Evolutionary conservation across 2,113 vertebrate genomes (phyloP), one percentile per base, ranked within the genome.

Genomic region (Cyprinus carpio): DNA sequence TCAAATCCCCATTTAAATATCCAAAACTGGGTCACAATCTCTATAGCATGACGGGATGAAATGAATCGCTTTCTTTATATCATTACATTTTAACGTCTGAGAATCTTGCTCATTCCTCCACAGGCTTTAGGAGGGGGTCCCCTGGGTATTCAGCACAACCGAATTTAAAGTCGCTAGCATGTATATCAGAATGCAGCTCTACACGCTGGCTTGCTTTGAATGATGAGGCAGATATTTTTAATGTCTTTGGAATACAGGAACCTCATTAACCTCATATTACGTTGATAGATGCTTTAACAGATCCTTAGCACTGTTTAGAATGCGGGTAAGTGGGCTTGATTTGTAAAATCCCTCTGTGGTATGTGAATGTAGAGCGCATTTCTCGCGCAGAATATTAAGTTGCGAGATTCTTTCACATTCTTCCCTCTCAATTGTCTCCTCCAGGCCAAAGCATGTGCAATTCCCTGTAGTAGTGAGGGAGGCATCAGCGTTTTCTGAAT

Each of bases 1-100:
- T 95, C 92, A 93, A 95, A 94, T 95, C 93, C 92, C 92, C 93
- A 92, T 95, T 95, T 94, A 94, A 95, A 94, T 94, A 92, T 92
- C 91, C 90, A 91, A 94, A 95, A 94, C 93, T 95, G 93, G 95
- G 95, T 95, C 94, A 95, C 89, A 90, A 91, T 88, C 84, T 87
- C 85, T 43, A 71, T 89, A 84, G 81, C 87, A 87, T 75, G 82
- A 71, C 79, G 79, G 83, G 78, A 90, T 86, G 85, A 87, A 90
- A 85, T 89, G 83, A 89, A 87, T 85, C 81, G 77, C 75, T 83
- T 86, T 85, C 75, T 87, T 89, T 88, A 89, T 87, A 87, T 83
- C 75, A 62, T 89, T 91, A 87, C 49, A 83, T 83, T 87, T 86
- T 75, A 83, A 83, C 51, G 79, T 65, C 46, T 75, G 64, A 86